Percentiles rank a stretch among this genome's conserved stretches.
Evolutionary conservation across 2,797 vertebrate species (phyloP).

Genomic region (Arctocebus calabarensis): DNA sequence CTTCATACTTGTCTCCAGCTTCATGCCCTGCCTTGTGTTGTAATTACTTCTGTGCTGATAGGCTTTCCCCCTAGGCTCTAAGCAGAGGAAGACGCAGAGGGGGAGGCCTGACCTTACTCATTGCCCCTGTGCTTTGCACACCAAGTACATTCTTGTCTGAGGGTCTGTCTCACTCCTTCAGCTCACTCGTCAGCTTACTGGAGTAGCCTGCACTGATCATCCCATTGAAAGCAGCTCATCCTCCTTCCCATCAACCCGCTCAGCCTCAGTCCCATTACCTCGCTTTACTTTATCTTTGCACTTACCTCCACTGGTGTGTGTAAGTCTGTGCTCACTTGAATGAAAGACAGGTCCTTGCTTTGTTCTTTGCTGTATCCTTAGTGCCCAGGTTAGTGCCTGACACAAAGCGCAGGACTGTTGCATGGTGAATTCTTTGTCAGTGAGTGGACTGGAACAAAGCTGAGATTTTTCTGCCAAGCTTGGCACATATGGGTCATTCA

Average conservation of each 20-base stretch:
- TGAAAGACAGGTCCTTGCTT: not conserved
- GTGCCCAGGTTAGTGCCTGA: not conserved
- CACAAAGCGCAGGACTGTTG: not conserved
- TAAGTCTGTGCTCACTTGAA: not conserved
- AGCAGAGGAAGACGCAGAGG: not conserved
- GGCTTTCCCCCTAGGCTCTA: not conserved
- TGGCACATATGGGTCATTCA: not conserved
- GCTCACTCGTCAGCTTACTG: not conserved
- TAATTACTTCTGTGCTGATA: not conserved
- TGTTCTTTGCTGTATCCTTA: not conserved
- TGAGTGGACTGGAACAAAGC: not conserved
- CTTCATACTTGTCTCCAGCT: not conserved
- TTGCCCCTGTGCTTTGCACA: not conserved
- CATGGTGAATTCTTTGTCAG: not conserved
- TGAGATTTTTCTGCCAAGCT: constrained; percentile 20
- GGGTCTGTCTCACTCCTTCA: not conserved
- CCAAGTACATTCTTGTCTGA: not conserved
- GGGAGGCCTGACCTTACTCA: not conserved
- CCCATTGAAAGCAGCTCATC: not conserved
- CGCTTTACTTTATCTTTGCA: not conserved
- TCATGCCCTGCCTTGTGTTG: not conserved
- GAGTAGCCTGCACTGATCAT: not conserved
- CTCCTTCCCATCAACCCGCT: not conserved
- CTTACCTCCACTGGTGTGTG: not conserved
- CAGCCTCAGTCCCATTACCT: not conserved